Conservation (phyloP, 2,888 invertebrate species). For the Tricholauxania praeusta region DNA sequence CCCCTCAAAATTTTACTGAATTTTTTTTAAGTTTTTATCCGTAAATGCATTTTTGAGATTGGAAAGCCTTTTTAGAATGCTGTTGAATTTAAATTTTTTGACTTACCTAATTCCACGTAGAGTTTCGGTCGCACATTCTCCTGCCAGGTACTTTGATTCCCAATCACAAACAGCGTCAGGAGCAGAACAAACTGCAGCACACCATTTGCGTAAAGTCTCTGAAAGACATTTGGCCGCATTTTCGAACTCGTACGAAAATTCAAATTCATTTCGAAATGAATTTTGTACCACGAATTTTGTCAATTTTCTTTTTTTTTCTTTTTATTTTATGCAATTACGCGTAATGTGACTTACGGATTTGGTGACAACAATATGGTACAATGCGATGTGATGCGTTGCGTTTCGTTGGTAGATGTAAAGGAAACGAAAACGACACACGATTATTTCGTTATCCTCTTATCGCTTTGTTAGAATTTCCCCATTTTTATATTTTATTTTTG, state of each 20-base stretch:
- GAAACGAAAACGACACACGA: conserved; percentile 10
- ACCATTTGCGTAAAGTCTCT: conserved; percentile 47
- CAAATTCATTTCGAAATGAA: conserved; percentile 32
- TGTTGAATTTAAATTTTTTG: no score
- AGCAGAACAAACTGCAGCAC: conserved; percentile 65
- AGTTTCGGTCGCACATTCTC: conserved; percentile 93
- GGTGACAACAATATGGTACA: background rate
- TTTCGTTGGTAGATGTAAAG: background rate
- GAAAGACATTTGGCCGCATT: conserved; percentile 24
- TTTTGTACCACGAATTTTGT: background rate
- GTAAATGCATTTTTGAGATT: no score
- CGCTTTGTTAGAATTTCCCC: conserved; percentile 24
- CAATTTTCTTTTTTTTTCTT: background rate
- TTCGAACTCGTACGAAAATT: conserved; percentile 7
- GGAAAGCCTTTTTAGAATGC: no score
- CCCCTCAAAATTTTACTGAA: no score
- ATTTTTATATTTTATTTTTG: conserved; percentile 23
- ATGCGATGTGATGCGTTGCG: conserved; percentile 2
- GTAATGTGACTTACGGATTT: no score
- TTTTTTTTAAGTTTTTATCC: no score
- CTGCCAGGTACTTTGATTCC: conserved; percentile 80
- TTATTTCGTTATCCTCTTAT: conserved; percentile 2
- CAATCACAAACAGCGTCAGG: conserved; percentile 67
- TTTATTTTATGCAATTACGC: no score
- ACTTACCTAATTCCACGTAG: conserved; percentile 92